These are phyloP conservation scores for Octonoba sinensis DNA, from an alignment of 2,888 invertebrate species.

Conservation along the genomic window DNA sequence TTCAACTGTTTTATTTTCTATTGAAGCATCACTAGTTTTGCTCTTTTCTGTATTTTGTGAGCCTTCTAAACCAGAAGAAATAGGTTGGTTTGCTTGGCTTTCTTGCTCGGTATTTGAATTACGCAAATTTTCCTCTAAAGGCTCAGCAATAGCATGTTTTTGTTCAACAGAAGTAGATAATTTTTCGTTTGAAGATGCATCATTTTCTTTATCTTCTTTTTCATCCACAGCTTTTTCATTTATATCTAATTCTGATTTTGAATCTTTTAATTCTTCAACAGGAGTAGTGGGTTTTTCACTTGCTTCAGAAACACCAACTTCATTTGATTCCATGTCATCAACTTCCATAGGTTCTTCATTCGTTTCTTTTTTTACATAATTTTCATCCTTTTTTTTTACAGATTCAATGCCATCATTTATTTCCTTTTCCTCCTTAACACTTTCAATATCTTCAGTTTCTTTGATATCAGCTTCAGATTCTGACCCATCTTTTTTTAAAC, in stretches of 20 bases:
- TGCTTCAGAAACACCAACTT: conserved; percentile 4
- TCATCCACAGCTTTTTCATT: not conserved
- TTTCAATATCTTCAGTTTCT: not conserved
- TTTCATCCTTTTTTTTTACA: conserved; percentile 6
- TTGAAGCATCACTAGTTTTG: not conserved
- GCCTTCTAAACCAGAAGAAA: conserved; percentile 9
- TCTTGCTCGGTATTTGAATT: conserved; percentile 7
- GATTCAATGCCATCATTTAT: not conserved
- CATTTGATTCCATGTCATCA: conserved; percentile 16
- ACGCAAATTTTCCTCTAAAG: conserved; percentile 12
- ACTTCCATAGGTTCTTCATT: conserved; percentile 59
- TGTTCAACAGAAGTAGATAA: not conserved
- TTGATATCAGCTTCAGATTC: not conserved
- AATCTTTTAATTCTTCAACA: not conserved
- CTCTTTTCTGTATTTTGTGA: conserved; percentile 11
- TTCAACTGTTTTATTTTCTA: not conserved
- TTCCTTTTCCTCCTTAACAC: conserved; percentile 9
- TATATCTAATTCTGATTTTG: not conserved
- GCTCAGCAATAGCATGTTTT: conserved; percentile 12
- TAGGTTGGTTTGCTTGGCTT: not conserved
- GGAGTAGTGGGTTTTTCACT: not conserved
- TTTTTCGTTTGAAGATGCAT: conserved; percentile 14
- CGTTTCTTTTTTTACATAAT: conserved; percentile 1
- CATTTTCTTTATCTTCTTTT: conserved; percentile 8
- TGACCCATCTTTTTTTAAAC: conserved; percentile 11